Evolutionary conservation across 2,888 invertebrate species (phyloP), one percentile per base, ranked within the genome.

Genomic region (Oligia strigilis): DNA sequence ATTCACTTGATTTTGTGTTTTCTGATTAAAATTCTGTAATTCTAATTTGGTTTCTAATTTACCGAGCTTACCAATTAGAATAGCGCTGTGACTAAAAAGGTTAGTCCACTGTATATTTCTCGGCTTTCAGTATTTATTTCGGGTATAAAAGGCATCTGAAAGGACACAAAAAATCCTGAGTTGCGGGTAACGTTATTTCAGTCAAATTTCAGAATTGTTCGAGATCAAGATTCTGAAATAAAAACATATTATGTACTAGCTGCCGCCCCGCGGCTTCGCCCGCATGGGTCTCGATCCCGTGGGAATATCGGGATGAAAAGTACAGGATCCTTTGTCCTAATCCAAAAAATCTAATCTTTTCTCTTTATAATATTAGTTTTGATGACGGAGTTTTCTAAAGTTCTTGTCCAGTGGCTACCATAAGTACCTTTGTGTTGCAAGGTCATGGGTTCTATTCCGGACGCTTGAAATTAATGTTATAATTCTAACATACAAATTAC

Each of bases 401-500:
- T 19, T 43, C 55, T 13, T 69, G n/a, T 0, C 23, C 60, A 62
- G 4, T 58, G 55, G 23, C 11, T 66, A 81, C 29, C 5, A 65
- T 8, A 58, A 65, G 17, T 17, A 40, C 17, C 17, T 46, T 0
- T 40, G 40, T 29, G 17, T 29, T 36, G 23, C 83, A 84, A 84
- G 84, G 84, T 83, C 87, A 79, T 52, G 58, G 66, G 13, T 83
- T 40, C 71, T 64, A 82, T 74, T 79, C 64, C 19, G 11, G 52
- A 49, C 70, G 49, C 55, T 75, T 72, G 71, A 71, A 75, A 87
- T 77, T 75, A 83, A 87, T 80, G 72, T 80, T 76, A 76, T 85
- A 85, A 87, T 84, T 77, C 84, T 80, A 77, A 74, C 83, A 86
- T 74, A 86, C 87, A 86, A 84, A 84, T 84, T 79, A 84, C 71